Evolutionary conservation across 2,888 invertebrate genomes (phyloP), one percentile per base, ranked within the genome.

Genomic region (Acleris emargana): DNA sequence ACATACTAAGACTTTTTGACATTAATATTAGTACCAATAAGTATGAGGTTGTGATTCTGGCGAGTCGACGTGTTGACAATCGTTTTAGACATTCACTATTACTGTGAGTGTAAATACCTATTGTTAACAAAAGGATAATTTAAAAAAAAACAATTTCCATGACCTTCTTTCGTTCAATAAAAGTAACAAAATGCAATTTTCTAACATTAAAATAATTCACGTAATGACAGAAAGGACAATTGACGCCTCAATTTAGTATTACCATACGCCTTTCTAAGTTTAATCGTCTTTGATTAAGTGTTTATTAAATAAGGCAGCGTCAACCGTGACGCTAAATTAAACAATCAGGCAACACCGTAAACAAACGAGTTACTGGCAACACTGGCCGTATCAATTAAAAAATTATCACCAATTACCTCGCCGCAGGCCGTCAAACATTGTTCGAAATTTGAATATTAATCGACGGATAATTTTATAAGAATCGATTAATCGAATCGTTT

Each of bases 361-460:
- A 61, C 64, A 64, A 67, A 59, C 61, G 45, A 63, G 59, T 58
- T 55, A 69, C 69, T 45, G 64, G 61, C 63, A 59, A 64, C 68
- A 72, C 69, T 67, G 72, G 79, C 75, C 76, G 80, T 81, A 83
- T 82, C 83, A 84, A 87, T 87, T 85, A 85, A 85, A 86, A 85
- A 85, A 86, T 86, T 82, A 87, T 83, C 79, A 83, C 83, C 87
- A 84, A 89, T 88, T 82, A 87, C 72, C 71, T 68, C 84, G 57
- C 88, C 76, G 81, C 88, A 80, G 87, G 90, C 79, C 77, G 81
- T 78, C 82, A 73, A 74, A 80, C 80, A 80, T 81, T 80, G 81
- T 83, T 84, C 82, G 80, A 77, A 82, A 86, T 88, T 84, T 82
- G 80, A 84, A 87, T 87, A 85, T 84, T 81, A 85, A 88, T 84